Evolutionary conservation across 2,797 vertebrate genomes (phyloP).

Genomic region (Perodicticus potto): DNA sequence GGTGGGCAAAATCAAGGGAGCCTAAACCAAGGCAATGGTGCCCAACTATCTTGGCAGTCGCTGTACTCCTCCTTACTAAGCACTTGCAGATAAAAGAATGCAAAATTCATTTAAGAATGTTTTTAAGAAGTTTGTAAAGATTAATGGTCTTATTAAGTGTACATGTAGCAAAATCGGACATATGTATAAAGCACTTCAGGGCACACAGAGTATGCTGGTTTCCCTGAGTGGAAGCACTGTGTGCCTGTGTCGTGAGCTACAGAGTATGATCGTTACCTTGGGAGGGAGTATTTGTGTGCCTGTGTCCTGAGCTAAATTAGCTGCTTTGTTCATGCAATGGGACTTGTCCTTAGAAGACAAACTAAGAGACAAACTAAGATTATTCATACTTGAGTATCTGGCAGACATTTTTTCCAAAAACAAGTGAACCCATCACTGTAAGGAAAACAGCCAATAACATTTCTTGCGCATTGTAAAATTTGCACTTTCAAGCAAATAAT

Average conservation of each 20-base stretch:
- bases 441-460: slow-evolving; percentile 29
- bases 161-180: neutral
- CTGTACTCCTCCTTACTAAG: neutral
- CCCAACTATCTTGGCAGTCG: neutral
- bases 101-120: neutral
- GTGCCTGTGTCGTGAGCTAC: neutral
- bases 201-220: neutral
- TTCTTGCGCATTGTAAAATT: slow-evolving; percentile 1
- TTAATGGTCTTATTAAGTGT: neutral
- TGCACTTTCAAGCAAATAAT: slow-evolving; percentile 20
- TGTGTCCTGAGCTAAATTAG: neutral
- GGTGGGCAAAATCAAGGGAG: neutral
- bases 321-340: neutral
- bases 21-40: neutral
- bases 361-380: neutral
- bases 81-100: neutral
- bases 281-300: neutral
- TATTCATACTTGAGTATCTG: neutral
- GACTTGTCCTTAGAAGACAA: neutral
- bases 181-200: neutral
- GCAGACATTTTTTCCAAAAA: neutral
- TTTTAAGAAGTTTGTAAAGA: neutral
- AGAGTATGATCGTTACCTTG: neutral
- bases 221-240: neutral
- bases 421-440: neutral